These are phyloP conservation scores for Polydrusus pterygomalis DNA, from an alignment of 2,888 invertebrate species.

Conservation along the genomic window DNA sequence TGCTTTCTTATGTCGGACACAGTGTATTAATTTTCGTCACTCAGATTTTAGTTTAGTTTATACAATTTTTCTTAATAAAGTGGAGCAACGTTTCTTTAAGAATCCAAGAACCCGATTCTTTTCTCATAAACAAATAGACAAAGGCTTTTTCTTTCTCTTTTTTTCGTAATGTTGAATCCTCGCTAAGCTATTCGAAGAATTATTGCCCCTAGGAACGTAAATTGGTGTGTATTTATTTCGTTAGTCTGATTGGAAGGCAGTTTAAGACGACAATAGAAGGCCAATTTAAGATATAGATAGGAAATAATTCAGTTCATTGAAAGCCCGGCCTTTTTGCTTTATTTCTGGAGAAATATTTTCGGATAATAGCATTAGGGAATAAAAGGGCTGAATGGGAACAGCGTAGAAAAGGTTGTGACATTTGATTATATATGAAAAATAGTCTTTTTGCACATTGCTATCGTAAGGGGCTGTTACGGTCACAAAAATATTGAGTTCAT, in stretches of 20 bases:
- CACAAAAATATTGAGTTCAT: background rate
- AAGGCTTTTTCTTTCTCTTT: conserved; percentile 40
- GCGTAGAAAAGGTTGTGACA: conserved; percentile 40
- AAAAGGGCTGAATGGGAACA: conserved; percentile 39
- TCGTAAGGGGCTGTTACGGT: background rate
- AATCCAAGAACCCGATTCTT: conserved; percentile 6
- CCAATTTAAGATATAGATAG: conserved; percentile 54
- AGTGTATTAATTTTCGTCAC: background rate
- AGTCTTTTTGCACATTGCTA: conserved; percentile 15
- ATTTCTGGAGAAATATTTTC: conserved; percentile 39
- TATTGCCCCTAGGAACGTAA: conserved; percentile 47
- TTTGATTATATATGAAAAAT: conserved; percentile 40
- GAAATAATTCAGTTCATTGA: conserved; percentile 52
- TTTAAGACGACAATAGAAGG: conserved; percentile 54
- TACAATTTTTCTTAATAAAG: background rate
- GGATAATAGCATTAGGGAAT: conserved; percentile 38
- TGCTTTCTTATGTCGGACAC: no score
- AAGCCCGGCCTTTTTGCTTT: conserved; percentile 44
- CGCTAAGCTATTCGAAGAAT: conserved; percentile 42
- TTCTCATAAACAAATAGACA: conserved; percentile 32
- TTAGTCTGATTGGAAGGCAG: conserved; percentile 53
- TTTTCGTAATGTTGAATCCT: conserved; percentile 32
- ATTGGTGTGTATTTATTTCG: conserved; percentile 54
- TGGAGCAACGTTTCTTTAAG: conserved; percentile 13
- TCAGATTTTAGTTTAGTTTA: background rate